Conservation (phyloP, 1,140 invertebrate species). For the Solenopsis fugax region DNA sequence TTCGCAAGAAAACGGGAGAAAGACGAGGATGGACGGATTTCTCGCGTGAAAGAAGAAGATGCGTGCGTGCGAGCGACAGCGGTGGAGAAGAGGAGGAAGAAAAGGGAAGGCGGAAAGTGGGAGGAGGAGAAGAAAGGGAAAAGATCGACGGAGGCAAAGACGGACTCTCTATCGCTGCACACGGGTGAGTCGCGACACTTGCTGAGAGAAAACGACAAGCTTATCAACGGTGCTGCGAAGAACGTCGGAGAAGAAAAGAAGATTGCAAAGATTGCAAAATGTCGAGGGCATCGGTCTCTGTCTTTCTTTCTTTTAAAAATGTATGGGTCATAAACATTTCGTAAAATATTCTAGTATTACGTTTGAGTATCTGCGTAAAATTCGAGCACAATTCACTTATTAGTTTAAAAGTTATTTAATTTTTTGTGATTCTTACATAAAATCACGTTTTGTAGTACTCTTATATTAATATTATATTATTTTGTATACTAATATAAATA, state of each 20-base stretch:
- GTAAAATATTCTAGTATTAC: too few relatives aligned
- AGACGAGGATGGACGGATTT: constrained; percentile 35
- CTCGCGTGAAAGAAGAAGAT: background rate
- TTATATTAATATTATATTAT: too few relatives aligned
- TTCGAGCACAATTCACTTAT: too few relatives aligned
- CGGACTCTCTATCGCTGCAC: constrained; percentile 33
- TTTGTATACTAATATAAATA: too few relatives aligned
- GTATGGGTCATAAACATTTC: too few relatives aligned
- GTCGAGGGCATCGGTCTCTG: background rate
- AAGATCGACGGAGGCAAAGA: constrained; percentile 6
- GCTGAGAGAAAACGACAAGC: constrained; percentile 45
- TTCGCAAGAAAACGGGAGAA: constrained; percentile 39
- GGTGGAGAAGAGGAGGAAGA: constrained; percentile 32
- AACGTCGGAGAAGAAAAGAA: constrained; percentile 22
- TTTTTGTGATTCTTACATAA: too few relatives aligned
- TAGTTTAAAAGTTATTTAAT: too few relatives aligned
- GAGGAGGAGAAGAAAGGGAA: constrained; percentile 31
- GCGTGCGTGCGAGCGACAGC: background rate
- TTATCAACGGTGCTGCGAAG: constrained; percentile 27
- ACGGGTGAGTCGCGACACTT: constrained; percentile 36
- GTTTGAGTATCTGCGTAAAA: too few relatives aligned
- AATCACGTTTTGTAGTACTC: too few relatives aligned
- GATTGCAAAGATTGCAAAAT: background rate
- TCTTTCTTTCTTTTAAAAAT: background rate
- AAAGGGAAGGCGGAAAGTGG: constrained; percentile 32